Percentiles rank a stretch among this genome's conserved stretches.
These are phyloP conservation scores for Molossus alvarezi DNA, from an alignment of 2,797 vertebrate species.

Conservation along the genomic window DNA sequence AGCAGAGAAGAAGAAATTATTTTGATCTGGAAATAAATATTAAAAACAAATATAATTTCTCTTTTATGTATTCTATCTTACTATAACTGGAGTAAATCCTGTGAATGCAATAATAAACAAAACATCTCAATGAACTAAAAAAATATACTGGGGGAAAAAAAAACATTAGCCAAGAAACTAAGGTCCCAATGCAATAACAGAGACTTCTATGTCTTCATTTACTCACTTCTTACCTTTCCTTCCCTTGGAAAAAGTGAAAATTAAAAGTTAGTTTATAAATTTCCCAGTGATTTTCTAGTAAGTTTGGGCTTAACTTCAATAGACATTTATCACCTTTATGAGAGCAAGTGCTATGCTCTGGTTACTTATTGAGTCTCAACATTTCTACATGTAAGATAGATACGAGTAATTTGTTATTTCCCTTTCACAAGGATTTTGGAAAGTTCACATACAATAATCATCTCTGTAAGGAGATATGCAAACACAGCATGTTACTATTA, in stretches of 20 bases:
- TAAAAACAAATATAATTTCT: not conserved
- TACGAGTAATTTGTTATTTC: not conserved
- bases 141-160: not conserved
- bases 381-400: not conserved
- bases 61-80: not conserved
- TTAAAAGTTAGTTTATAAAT: not conserved
- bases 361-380: not conserved
- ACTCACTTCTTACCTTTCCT: not conserved
- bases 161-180: not conserved
- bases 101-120: not conserved
- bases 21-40: not conserved
- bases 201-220: not conserved
- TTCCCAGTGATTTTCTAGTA: slow-evolving; percentile 20
- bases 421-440: not conserved
- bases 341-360: not conserved
- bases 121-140: not conserved
- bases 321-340: not conserved
- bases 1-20: not conserved
- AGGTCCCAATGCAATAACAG: not conserved
- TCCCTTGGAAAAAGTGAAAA: not conserved
- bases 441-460: slow-evolving; percentile 22
- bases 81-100: not conserved
- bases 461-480: not conserved
- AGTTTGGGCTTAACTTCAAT: not conserved
- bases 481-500: not conserved